Base-by-base conservation (phyloP, 2,113 vertebrate species). In the Typhlomys cinereus region DNA sequence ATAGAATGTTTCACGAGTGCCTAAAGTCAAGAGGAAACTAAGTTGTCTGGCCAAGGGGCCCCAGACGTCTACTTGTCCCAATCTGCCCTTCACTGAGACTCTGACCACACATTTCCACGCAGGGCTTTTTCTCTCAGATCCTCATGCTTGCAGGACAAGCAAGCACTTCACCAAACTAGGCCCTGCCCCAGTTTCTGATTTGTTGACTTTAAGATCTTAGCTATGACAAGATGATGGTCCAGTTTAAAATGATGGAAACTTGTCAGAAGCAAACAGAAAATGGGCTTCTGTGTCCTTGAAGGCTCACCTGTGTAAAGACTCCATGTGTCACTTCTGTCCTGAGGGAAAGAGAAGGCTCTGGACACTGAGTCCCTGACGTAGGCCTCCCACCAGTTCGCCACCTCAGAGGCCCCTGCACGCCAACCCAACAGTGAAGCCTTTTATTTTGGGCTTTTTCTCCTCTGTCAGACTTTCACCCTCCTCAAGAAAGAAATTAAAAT, bases 141-240 rank as follows among this genome's bases (percentile, higher is more conserved):
- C n/a, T n/a, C n/a, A n/a, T n/a, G n/a, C n/a, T n/a, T n/a, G n/a
- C n/a, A n/a, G n/a, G n/a, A n/a, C n/a, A n/a, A n/a, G n/a, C n/a
- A n/a, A n/a, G n/a, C n/a, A n/a, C n/a, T n/a, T n/a, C n/a, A n/a
- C n/a, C n/a, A n/a, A n/a, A n/a, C n/a, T n/a, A n/a, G n/a, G n/a
- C n/a, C n/a, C n/a, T n/a, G n/a, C n/a, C n/a, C n/a, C n/a, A n/a
- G n/a, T n/a, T n/a, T 85, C 39, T 82, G 57, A 44, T 50, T 88
- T 64, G 48, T 84, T 64, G 31, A 54, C 46, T 96, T 92, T 74
- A 54, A 92, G 69, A 48, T 52, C 78, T 76, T 41, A 91, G 67
- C 61, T 52, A 44, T 27, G 20, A 17, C 36, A 34, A 91, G 10
- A 59, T 61, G 66, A 36, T 41, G 54, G 36, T 69, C 44, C 23